Conservation (phyloP, 2,888 invertebrate species). For the Drosophila subquinaria region DNA sequence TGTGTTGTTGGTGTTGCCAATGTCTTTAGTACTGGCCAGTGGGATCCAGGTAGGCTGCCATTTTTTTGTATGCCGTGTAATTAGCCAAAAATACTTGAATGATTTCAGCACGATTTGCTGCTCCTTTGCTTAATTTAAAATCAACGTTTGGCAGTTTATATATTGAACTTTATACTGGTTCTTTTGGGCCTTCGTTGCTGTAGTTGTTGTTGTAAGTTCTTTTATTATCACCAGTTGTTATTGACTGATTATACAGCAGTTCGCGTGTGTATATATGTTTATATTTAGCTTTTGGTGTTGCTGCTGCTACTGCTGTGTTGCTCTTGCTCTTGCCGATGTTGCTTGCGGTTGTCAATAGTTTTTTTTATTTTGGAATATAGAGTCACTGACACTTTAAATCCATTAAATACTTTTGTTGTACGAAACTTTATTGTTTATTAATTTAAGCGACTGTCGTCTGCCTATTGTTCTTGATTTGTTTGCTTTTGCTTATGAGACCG, state of each 20-base stretch:
- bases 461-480: constrained; percentile 49
- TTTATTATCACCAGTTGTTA: constrained; percentile 75
- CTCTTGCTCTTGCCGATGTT: constrained; percentile 18
- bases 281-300: constrained; percentile 42
- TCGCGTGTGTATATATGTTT: constrained; percentile 40
- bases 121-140: constrained; percentile 71
- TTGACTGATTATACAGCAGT: constrained; percentile 71
- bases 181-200: constrained; percentile 18
- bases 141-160: constrained; percentile 38
- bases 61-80: constrained; percentile 67
- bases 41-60: constrained; percentile 84
- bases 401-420: constrained; percentile 66
- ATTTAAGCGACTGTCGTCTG: constrained; percentile 47
- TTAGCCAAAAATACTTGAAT: constrained; percentile 67
- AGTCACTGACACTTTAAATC: constrained; percentile 84
- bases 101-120: constrained; percentile 57
- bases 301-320: constrained; percentile 6
- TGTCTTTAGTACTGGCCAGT: constrained; percentile 84
- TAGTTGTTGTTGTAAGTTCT: constrained; percentile 75
- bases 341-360: constrained; percentile 41
- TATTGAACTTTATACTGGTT: constrained; percentile 71
- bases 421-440: constrained; percentile 66
- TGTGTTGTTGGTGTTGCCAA: background rate
- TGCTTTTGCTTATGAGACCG: constrained; percentile 47
- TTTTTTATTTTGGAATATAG: constrained; percentile 49